These are phyloP conservation scores for Apostichopus californicus DNA, from an alignment of 35 echinoderm and acorn worm genomes.

Conservation along the genomic window DNA sequence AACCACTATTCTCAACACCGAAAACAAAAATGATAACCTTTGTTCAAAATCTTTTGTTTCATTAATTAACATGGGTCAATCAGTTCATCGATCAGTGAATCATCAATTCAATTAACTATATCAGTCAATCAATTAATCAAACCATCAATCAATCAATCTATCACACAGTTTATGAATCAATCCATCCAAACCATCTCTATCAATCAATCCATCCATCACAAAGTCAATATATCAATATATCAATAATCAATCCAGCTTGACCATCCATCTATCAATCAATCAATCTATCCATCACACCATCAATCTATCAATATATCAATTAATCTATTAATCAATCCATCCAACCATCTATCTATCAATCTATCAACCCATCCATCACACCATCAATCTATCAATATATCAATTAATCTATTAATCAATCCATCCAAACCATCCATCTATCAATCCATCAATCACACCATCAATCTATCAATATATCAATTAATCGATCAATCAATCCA, in stretches of 20 bases:
- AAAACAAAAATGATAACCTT: not conserved
- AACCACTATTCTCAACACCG: not conserved
- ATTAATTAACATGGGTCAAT: not conserved
- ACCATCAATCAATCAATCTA: not conserved
- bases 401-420: not conserved
- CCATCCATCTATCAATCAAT: not conserved
- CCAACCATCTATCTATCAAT: not conserved
- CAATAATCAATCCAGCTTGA: no score
- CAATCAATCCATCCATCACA: not conserved
- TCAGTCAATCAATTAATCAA: not conserved
- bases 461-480: not conserved
- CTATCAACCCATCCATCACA: not conserved
- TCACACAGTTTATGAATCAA: not conserved
- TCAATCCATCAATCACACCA: not conserved
- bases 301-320: not conserved
- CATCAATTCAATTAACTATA: not conserved
- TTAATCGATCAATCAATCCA: not conserved
- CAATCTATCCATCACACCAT: not conserved
- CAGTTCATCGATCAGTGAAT: not conserved
- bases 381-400: not conserved
- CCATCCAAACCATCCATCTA: not conserved
- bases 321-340: no score
- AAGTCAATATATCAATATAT: no score
- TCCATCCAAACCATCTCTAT: no score
- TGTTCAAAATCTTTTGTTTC: no score